Percentiles rank a stretch among this genome's conserved stretches.
phyloP scores from a whole-genome alignment of 64 coral and sea anemone species.

The Catalaphyllia jardinei region DNA sequence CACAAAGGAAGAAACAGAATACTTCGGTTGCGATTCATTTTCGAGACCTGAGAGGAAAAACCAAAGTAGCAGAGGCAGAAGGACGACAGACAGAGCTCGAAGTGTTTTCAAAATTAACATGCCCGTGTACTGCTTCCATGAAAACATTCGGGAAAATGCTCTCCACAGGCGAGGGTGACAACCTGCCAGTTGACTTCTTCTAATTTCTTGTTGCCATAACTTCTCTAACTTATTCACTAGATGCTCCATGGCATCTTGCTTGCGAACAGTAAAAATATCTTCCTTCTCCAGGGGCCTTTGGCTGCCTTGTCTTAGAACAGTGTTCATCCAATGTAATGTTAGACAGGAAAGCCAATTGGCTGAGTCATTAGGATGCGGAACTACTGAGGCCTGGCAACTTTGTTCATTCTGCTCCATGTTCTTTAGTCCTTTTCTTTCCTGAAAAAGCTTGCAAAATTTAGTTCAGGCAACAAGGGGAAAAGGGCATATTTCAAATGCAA shows the following conservation, averaged over 20 bases:
- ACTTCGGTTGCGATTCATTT: neutral
- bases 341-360: neutral
- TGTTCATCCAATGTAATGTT: neutral
- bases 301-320: neutral
- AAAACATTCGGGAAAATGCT: conserved; percentile 1
- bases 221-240: neutral
- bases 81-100: neutral
- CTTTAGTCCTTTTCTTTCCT: neutral
- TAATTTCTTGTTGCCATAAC: conserved; percentile 6
- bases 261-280: conserved; percentile 10
- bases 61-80: neutral
- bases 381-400: too few relatives aligned
- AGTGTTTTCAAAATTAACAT: neutral
- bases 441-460: neutral
- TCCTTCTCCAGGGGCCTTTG: neutral
- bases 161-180: conserved; percentile 4
- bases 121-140: neutral
- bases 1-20: neutral
- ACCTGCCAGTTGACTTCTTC: neutral
- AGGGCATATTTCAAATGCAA: too few relatives aligned
- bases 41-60: neutral
- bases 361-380: neutral
- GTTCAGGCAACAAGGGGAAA: too few relatives aligned
- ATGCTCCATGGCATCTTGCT: neutral
- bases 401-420: neutral